Evolutionary conservation across 2,113 vertebrate genomes (phyloP), one percentile per base, ranked within the genome.

Genomic region (Recurvirostra avosetta): DNA sequence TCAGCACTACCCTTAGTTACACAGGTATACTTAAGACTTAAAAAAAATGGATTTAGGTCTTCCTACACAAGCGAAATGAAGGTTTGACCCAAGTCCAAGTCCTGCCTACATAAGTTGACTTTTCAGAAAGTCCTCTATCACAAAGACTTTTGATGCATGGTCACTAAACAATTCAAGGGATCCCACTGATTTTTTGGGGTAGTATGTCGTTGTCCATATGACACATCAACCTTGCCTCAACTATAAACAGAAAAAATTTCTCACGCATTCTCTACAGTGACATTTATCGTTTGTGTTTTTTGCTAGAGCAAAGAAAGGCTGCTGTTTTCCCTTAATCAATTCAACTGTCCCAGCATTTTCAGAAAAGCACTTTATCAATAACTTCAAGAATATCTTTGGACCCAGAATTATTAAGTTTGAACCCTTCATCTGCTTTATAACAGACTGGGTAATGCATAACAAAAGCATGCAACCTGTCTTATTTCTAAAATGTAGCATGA

Each of bases 371-470:
- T 87, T 93, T 11, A 50, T 15, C 25, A 62, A 2, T 21, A 74
- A 68, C 11, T 55, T 73, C 38, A 74, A 26, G 16, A 70, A 55
- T 1, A 68, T 32, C 38, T 40, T 36, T 6, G 20, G 47, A 70
- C 29, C 10, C 55, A 52, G 25, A 77, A 84, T 15, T 34, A 56
- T 3, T 6, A 38, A 43, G 56, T 36, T 18, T 49, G 43, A 91
- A 75, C 8, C 34, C 29, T 85, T 50, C 59, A 73, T 5, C 32
- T 62, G n/a, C 29, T 41, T 50, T 15, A 71, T 20, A 53, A 62
- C 40, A 75, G 40, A 78, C 4, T 5, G 25, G 6, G 8, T 8
- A 79, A 47, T 2, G 41, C 0, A 0, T 8, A 74, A 59, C 36
- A 12, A 0, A 83, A 63, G 14, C 4, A 32, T 11, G 32, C 25